phyloP scores from a whole-genome alignment of 2,797 vertebrate genomes.

The Calcarius lapponicus region DNA sequence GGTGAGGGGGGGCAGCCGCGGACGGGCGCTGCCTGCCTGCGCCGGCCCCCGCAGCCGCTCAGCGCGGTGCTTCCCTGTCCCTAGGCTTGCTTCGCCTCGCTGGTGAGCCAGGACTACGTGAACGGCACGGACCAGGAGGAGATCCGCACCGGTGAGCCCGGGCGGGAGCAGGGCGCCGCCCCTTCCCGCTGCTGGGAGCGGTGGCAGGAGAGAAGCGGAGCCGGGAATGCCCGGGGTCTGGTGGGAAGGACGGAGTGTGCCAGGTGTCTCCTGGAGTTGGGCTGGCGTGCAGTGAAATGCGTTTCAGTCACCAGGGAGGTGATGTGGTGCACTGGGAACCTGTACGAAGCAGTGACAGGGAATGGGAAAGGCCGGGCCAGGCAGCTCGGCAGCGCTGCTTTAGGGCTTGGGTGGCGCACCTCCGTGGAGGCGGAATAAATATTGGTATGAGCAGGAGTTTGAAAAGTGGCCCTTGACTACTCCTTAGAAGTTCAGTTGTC shows the following conservation, averaged over 20 bases:
- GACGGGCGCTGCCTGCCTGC: neutral
- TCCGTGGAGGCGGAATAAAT: neutral
- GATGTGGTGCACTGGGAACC: fast-evolving
- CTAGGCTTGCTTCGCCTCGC: constrained; percentile 95
- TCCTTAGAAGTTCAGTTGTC: neutral
- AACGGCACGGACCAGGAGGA: constrained; percentile 98
- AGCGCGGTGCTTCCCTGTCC: neutral
- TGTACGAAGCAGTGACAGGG: fast-evolving
- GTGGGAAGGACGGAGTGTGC: neutral
- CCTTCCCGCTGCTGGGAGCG: neutral
- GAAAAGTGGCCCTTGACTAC: neutral
- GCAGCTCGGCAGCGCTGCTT: fast-evolving
- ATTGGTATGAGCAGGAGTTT: fast-evolving
- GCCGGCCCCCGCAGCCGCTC: neutral
- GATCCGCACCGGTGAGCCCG: constrained; percentile 89
- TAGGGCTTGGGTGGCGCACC: neutral
- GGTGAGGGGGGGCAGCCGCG: constrained; percentile 66
- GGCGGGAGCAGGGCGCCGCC: neutral
- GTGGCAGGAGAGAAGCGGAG: fast-evolving
- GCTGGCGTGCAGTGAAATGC: fast-evolving
- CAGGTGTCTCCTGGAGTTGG: fast-evolving
- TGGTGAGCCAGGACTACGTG: constrained; percentile 98
- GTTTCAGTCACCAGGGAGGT: fast-evolving
- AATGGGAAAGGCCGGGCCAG: neutral
- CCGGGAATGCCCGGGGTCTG: fast-evolving